Evolutionary conservation across 2,888 invertebrate genomes (phyloP).

Genomic region (Glyphotaelius pellucidus): DNA sequence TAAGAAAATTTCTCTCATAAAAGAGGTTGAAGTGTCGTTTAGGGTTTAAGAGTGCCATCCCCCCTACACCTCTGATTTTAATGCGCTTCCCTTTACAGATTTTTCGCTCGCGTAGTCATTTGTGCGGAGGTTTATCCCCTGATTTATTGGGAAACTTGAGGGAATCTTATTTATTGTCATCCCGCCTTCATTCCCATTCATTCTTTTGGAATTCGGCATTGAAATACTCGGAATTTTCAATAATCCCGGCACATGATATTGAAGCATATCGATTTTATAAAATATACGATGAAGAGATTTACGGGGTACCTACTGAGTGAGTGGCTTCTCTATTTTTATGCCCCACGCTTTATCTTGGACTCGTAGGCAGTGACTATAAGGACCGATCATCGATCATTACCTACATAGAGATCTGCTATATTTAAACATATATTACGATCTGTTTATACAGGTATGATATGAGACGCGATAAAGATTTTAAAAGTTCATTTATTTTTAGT

Average conservation of each 20-base stretch:
- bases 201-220: constrained; percentile 38
- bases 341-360: neutral
- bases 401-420: too few relatives aligned
- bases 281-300: neutral
- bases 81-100: constrained; percentile 31
- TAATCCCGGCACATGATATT: constrained; percentile 7
- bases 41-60: constrained; percentile 5
- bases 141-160: constrained; percentile 59
- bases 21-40: constrained; percentile 5
- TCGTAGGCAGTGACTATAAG: neutral
- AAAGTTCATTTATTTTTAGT: neutral
- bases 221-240: constrained; percentile 14
- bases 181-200: constrained; percentile 56
- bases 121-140: constrained; percentile 21
- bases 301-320: neutral
- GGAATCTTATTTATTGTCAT: constrained; percentile 59
- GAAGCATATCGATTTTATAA: neutral
- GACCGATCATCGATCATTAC: neutral
- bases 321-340: neutral
- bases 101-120: constrained; percentile 45
- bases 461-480: neutral
- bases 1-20: neutral
- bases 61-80: constrained; percentile 18
- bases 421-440: neutral
- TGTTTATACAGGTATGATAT: neutral